Conservation (phyloP, 1,140 invertebrate genomes). For the Venturia canescens region DNA sequence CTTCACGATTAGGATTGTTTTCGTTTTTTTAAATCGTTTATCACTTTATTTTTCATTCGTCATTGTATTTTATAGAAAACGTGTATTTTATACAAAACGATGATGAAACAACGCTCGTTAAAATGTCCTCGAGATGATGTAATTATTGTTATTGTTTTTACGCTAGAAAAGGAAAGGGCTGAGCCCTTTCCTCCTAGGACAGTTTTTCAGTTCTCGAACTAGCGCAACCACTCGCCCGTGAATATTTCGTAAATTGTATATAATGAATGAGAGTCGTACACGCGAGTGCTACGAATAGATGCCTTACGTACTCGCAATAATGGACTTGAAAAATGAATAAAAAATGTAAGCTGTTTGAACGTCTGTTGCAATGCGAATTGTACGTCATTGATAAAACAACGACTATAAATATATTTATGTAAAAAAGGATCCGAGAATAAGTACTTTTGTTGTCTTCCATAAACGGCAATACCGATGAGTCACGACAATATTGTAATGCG, state of each 20-base stretch:
- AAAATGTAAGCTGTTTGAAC: neutral
- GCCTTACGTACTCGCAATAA: neutral
- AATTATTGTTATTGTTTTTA: slow-evolving; percentile 5
- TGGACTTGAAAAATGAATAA: neutral
- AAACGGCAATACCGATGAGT: neutral
- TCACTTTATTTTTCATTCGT: neutral
- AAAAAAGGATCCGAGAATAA: neutral
- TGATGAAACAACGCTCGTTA: neutral
- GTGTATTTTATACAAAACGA: neutral
- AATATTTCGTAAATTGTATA: neutral
- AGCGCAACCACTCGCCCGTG: too few species aligned
- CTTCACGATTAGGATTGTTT: neutral
- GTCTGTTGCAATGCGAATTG: neutral
- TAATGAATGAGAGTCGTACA: neutral
- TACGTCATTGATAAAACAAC: neutral
- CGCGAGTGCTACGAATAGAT: neutral
- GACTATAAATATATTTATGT: slow-evolving; percentile 5
- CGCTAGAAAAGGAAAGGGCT: too few species aligned
- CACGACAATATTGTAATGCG: neutral
- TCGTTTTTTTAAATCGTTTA: neutral
- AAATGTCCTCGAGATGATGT: neutral
- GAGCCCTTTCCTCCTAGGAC: too few species aligned
- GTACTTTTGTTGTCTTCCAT: neutral
- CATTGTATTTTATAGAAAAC: neutral
- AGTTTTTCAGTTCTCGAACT: too few species aligned